Conservation (phyloP, 2,888 invertebrate species). For the Hydropsyche betteni region DNA sequence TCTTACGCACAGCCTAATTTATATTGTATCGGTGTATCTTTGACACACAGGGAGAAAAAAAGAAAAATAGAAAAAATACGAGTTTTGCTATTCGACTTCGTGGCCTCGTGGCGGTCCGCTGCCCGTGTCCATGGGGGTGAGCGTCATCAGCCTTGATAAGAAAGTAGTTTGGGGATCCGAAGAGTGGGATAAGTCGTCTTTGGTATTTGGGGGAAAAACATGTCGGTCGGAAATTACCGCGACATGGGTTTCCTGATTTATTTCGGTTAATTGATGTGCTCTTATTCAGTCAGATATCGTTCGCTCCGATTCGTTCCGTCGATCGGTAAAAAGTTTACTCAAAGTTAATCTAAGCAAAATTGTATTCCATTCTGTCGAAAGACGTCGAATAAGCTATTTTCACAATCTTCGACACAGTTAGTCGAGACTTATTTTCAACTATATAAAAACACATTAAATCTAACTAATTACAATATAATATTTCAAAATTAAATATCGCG, state of each 20-base stretch:
- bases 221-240: constrained; percentile 50
- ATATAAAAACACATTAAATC: too few species aligned
- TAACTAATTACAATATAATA: too few species aligned
- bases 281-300: constrained; percentile 46
- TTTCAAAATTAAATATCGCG: too few species aligned
- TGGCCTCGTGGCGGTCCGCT: constrained; percentile 26
- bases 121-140: constrained; percentile 9
- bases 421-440: too few species aligned
- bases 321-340: constrained; percentile 26
- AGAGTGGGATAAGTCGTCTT: constrained; percentile 28
- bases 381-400: constrained; percentile 20
- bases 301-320: not conserved
- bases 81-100: constrained; percentile 42
- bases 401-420: too few species aligned
- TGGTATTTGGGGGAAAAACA: constrained; percentile 48
- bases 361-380: constrained; percentile 5
- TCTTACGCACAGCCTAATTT: constrained; percentile 50
- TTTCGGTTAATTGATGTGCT: constrained; percentile 50
- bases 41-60: constrained; percentile 42
- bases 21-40: constrained; percentile 52
- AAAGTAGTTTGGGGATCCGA: constrained; percentile 9
- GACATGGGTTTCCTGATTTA: constrained; percentile 51
- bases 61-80: constrained; percentile 31
- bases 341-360: constrained; percentile 29
- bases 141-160: constrained; percentile 34